Conservation (phyloP, 2,113 vertebrate species). For the Edolisoma coerulescens region DNA sequence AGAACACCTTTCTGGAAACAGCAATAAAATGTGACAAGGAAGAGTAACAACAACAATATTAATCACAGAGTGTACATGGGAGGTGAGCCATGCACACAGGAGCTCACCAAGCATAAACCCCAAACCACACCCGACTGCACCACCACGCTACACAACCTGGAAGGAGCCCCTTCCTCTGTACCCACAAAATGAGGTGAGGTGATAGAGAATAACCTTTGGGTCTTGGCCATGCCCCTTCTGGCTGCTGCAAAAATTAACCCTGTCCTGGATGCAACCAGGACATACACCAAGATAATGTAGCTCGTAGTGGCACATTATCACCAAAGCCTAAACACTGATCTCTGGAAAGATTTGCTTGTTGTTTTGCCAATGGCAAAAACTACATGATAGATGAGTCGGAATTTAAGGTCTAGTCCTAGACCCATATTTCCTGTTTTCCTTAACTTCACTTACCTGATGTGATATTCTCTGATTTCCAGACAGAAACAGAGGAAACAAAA, state of each 20-base stretch:
- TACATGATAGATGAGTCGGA: background rate
- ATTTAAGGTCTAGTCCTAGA: background rate
- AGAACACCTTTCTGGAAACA: background rate
- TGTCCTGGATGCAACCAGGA: background rate
- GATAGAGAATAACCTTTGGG: background rate
- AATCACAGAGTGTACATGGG: background rate
- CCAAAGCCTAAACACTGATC: background rate
- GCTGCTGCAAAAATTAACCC: background rate
- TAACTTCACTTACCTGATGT: background rate
- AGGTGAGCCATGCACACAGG: background rate
- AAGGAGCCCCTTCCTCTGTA: background rate
- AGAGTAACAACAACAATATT: background rate
- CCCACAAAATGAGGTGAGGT: background rate
- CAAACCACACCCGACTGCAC: no score
- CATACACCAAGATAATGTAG: background rate
- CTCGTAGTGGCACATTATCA: background rate
- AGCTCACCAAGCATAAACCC: background rate
- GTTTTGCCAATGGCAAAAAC: background rate
- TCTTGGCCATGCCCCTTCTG: background rate
- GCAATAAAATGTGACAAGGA: background rate
- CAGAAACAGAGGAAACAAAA: background rate
- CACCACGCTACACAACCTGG: rapidly evolving
- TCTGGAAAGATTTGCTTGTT: background rate
- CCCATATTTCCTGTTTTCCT: background rate
- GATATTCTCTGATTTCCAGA: background rate